Percentiles rank a stretch among this genome's conserved stretches.
phyloP scores from a whole-genome alignment of 2,888 invertebrate species.

The Cosmopolites sordidus region DNA sequence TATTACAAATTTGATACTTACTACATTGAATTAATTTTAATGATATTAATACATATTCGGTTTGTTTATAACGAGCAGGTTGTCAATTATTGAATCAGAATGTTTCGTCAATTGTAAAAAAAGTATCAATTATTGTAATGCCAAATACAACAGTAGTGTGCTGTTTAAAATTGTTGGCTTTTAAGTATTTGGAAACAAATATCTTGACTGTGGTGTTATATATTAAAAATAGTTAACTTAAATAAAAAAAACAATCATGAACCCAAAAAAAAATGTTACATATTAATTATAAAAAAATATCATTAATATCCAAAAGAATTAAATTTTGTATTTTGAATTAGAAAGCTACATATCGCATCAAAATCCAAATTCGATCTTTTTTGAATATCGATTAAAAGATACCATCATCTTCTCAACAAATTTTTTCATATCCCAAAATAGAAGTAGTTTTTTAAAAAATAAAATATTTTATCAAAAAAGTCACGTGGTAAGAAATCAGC shows the following conservation, averaged over 20 bases:
- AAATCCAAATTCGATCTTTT: not conserved
- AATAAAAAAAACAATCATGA: not conserved
- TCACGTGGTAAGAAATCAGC: too few relatives aligned
- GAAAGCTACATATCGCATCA: not conserved
- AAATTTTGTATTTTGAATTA: not conserved
- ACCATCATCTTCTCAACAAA: too few relatives aligned
- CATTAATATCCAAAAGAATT: slow-evolving; percentile 7
- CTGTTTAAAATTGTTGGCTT: slow-evolving; percentile 3
- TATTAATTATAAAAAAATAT: slow-evolving; percentile 1
- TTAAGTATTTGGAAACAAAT: not conserved
- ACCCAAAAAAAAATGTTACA: not conserved
- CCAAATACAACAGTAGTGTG: not conserved
- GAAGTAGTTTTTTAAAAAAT: too few relatives aligned
- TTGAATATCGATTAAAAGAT: too few relatives aligned
- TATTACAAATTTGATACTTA: too few relatives aligned
- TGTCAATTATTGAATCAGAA: too few relatives aligned
- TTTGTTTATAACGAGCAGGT: too few relatives aligned
- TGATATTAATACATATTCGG: too few relatives aligned
- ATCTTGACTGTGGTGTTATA: slow-evolving; percentile 6
- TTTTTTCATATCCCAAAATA: too few relatives aligned
- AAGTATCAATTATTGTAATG: not conserved
- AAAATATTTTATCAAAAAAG: too few relatives aligned
- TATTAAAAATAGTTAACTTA: not conserved
- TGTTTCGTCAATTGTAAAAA: too few relatives aligned
- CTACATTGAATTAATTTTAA: too few relatives aligned